Conservation (phyloP, 1,140 invertebrate species). For the Eumaeus atala region DNA sequence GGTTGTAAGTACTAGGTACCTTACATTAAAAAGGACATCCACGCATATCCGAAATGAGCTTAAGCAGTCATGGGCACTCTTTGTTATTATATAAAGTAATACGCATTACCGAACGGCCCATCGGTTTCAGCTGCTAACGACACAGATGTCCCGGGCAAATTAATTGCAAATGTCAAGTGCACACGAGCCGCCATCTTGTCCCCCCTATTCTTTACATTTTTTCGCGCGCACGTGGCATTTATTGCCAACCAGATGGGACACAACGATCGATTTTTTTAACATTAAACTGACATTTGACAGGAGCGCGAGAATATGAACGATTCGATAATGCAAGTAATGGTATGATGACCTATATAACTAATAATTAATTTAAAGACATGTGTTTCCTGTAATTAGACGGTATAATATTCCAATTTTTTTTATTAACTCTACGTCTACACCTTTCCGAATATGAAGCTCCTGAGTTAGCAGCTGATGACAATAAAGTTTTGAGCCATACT, state of each 20-base stretch:
- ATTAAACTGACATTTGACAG: constrained; percentile 51
- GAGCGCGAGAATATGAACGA: constrained; percentile 44
- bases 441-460: constrained; percentile 61
- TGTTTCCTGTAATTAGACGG: constrained; percentile 64
- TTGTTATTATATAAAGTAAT: constrained; percentile 48
- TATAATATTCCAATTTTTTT: constrained; percentile 47
- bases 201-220: constrained; percentile 54
- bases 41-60: neutral
- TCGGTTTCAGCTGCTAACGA: constrained; percentile 60
- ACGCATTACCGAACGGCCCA: constrained; percentile 56
- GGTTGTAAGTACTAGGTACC: too few relatives aligned
- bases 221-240: constrained; percentile 57
- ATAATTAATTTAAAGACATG: constrained; percentile 54
- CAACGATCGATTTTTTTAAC: constrained; percentile 50
- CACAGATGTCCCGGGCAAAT: constrained; percentile 71
- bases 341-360: constrained; percentile 57
- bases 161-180: constrained; percentile 74
- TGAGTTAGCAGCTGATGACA: constrained; percentile 59
- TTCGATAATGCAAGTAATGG: constrained; percentile 55
- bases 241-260: constrained; percentile 62
- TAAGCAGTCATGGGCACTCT: constrained; percentile 22
- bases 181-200: constrained; percentile 61
- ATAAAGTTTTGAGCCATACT: constrained; percentile 21
- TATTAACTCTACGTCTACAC: constrained; percentile 43
- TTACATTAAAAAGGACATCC: too few relatives aligned